Conservation (phyloP, 92 coral and sea anemone genomes). For the Meandrina meandrites region DNA sequence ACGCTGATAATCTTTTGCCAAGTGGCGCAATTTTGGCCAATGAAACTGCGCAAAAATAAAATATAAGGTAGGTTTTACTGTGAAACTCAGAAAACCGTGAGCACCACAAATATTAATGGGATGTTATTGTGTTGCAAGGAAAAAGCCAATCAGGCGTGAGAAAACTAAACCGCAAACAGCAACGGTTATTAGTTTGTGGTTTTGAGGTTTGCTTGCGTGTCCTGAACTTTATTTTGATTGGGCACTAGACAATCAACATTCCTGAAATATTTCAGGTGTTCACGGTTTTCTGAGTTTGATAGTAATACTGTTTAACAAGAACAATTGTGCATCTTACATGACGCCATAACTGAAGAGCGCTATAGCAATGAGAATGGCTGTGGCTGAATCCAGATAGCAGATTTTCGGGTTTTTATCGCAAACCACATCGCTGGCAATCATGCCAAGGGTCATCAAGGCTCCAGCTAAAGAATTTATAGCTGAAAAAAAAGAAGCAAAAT, state of each 20-base stretch:
- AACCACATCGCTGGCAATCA: constrained; percentile 75
- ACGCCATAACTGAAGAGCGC: constrained; percentile 77
- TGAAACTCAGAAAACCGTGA: no score
- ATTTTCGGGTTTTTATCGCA: constrained; percentile 74
- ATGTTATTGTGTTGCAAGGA: no score
- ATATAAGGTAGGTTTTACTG: no score
- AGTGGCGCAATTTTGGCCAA: not conserved
- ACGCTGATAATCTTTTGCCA: not conserved
- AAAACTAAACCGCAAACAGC: no score
- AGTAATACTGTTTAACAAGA: not conserved
- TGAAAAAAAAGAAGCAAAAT: constrained; percentile 21
- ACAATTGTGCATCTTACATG: constrained; percentile 53
- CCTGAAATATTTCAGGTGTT: no score
- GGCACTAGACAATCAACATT: no score
- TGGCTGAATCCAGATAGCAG: constrained; percentile 92
- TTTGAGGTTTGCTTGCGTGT: no score
- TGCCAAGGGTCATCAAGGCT: constrained; percentile 90
- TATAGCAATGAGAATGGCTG: constrained; percentile 83
- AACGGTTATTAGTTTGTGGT: no score
- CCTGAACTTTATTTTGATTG: no score
- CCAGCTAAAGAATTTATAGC: constrained; percentile 95
- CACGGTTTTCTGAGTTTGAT: no score
- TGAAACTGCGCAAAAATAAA: not conserved
- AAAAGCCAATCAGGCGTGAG: no score
- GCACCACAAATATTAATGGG: no score